A percentile compares a stretch with the other conserved stretches of the same genome.
Conservation (phyloP, 1,140 invertebrate species). For the Steinernema khuongi region DNA sequence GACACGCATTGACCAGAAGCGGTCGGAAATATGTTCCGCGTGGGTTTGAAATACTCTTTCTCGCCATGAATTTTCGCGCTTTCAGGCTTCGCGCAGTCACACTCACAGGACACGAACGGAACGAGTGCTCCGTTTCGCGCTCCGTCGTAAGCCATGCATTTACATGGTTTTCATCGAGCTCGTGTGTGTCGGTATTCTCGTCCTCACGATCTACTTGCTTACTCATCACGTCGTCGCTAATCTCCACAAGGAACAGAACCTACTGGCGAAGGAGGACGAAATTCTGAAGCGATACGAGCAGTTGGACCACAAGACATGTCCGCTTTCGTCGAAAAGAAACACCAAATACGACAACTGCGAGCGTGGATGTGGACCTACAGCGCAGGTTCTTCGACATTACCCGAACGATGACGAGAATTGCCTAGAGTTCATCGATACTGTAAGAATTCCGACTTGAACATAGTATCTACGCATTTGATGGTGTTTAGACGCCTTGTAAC, state of each 20-base stretch:
- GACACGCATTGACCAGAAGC: too few relatives aligned
- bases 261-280: not conserved
- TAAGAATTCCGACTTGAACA: too few relatives aligned
- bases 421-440: not conserved
- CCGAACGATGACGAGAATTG: not conserved
- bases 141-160: not conserved
- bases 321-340: not conserved
- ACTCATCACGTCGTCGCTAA: not conserved
- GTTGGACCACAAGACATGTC: not conserved
- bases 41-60: not conserved
- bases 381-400: not conserved
- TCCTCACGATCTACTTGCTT: not conserved
- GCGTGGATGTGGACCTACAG: not conserved
- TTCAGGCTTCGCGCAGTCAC: not conserved
- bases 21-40: conserved; percentile 6
- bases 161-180: not conserved
- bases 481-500: not conserved
- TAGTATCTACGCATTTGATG: too few relatives aligned
- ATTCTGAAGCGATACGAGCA: not conserved
- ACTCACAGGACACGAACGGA: not conserved
- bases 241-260: not conserved
- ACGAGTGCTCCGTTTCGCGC: not conserved
- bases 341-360: not conserved
- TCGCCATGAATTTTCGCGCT: not conserved
- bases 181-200: not conserved